These are phyloP conservation scores for Anoura caudifer DNA, from an alignment of 2,113 vertebrate genomes.

Conservation along the genomic window DNA sequence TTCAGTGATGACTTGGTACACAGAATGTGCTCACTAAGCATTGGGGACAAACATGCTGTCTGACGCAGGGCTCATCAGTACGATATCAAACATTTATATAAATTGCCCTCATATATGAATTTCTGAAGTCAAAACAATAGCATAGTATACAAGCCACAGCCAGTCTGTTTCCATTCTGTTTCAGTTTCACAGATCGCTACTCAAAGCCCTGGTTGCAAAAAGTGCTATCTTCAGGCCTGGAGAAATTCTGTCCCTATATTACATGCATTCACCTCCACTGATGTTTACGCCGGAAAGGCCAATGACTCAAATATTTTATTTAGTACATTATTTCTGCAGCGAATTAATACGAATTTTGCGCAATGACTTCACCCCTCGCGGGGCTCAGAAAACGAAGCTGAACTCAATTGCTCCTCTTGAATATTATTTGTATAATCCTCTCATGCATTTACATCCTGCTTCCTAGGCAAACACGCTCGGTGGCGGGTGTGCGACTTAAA, in stretches of 20 bases:
- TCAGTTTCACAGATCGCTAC: not conserved
- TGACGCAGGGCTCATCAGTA: not conserved
- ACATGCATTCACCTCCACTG: slow-evolving; percentile 49
- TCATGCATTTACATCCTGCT: slow-evolving; percentile 36
- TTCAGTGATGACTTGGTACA: not conserved
- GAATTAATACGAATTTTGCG: slow-evolving; percentile 78
- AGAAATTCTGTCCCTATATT: slow-evolving; percentile 32
- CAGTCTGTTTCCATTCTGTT: not conserved
- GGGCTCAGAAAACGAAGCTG: slow-evolving; percentile 76
- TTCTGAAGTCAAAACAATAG: not conserved
- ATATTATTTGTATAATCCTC: slow-evolving; percentile 79
- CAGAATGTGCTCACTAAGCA: not conserved
- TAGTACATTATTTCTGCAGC: slow-evolving; percentile 82
- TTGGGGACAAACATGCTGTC: not conserved
- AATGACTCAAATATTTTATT: slow-evolving; percentile 79
- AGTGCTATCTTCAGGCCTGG: not conserved
- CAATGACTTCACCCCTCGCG: slow-evolving; percentile 78
- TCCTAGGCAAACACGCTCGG: not conserved
- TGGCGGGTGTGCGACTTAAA: not conserved
- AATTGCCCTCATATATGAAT: not conserved
- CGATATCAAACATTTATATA: not conserved
- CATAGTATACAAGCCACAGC: not conserved
- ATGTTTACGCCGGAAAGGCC: slow-evolving; percentile 77
- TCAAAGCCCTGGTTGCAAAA: slow-evolving; percentile 47
- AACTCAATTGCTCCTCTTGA: slow-evolving; percentile 65